A percentile compares a stretch with the other conserved stretches of the same genome.
These are phyloP conservation scores for Sebastiscus albofasciatus DNA, from an alignment of 2,797 vertebrate species.

Conservation along the genomic window DNA sequence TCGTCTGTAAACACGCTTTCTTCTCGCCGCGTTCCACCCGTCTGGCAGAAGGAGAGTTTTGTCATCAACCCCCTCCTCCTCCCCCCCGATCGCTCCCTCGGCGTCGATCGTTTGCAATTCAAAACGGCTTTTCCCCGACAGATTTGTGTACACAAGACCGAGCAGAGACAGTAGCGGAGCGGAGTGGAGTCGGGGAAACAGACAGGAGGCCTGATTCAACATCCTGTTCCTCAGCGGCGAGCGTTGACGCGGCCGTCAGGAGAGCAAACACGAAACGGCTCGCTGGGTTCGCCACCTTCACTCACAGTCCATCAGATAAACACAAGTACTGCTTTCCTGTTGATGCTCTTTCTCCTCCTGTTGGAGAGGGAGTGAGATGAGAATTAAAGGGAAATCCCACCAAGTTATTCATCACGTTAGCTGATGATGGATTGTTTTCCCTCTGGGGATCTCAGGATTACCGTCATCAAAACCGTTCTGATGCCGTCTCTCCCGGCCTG, in stretches of 20 bases:
- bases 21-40: conserved; percentile 24
- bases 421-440: neutral
- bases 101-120: conserved; percentile 52
- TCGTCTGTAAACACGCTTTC: conserved; percentile 59
- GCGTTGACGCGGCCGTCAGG: conserved; percentile 22
- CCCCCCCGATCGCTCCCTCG: neutral
- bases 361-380: neutral
- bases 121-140: conserved; percentile 24
- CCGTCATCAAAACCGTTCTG: no score
- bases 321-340: neutral
- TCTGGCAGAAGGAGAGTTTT: conserved; percentile 24
- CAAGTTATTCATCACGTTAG: neutral
- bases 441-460: no score
- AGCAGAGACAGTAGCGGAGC: conserved; percentile 34
- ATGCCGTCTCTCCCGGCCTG: neutral
- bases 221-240: conserved; percentile 15
- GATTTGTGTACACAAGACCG: conserved; percentile 53
- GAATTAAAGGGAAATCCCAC: neutral
- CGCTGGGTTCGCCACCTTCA: conserved; percentile 7
- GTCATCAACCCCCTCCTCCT: neutral
- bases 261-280: conserved; percentile 43
- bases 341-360: neutral
- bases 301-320: conserved; percentile 4
- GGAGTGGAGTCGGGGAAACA: neutral
- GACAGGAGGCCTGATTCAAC: conserved; percentile 51